Evolutionary conservation across 2,113 vertebrate genomes (phyloP).

Genomic region (Stigmatopora argus): DNA sequence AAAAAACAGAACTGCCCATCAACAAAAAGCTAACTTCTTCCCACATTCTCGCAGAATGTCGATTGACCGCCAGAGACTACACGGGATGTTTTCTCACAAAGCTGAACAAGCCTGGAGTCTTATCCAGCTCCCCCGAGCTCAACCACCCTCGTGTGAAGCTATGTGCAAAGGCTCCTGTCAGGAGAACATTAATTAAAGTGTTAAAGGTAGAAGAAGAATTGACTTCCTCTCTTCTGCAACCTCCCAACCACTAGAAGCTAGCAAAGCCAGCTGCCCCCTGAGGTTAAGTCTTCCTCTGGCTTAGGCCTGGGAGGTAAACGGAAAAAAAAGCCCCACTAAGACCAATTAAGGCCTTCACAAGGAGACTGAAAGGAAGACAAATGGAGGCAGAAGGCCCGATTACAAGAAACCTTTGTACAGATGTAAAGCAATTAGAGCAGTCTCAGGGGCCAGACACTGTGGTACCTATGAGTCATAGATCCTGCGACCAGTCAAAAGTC

Average conservation of each 20-base stretch:
- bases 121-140: conserved; percentile 46
- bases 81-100: conserved; percentile 51
- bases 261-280: conserved; percentile 64
- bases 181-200: conserved; percentile 91
- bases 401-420: conserved; percentile 99
- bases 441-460: conserved; percentile 82
- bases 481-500: conserved; percentile 87
- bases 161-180: conserved; percentile 70
- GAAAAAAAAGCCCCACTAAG: conserved; percentile 89
- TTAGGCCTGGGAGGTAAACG: conserved; percentile 81
- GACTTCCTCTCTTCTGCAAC: conserved; percentile 77
- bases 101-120: conserved; percentile 66
- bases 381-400: conserved; percentile 95
- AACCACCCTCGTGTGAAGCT: conserved; percentile 64
- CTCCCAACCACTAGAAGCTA: conserved; percentile 61
- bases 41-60: conserved; percentile 47
- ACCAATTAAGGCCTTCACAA: conserved; percentile 98
- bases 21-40: conserved; percentile 17
- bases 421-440: conserved; percentile 98
- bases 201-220: conserved; percentile 87
- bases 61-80: conserved; percentile 49
- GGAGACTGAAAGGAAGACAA: conserved; percentile 96
- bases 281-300: conserved; percentile 76
- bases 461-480: conserved; percentile 84
- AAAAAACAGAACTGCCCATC: conserved; percentile 18